Conservation (phyloP, 1,140 invertebrate genomes). For the Hydropsyche tenuis region DNA sequence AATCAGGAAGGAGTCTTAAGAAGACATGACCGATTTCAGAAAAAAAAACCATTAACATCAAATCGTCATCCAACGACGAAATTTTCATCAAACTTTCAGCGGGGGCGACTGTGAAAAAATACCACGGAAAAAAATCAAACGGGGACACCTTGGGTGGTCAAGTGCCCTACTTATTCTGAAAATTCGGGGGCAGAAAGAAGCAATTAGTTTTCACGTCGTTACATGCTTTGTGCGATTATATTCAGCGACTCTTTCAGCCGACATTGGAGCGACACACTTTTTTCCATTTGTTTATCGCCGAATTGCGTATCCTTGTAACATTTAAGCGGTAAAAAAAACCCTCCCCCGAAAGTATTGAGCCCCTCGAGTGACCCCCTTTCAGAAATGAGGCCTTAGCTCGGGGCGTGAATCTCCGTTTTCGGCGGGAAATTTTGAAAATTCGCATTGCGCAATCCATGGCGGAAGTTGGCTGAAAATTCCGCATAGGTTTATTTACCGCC, state of each 20-base stretch:
- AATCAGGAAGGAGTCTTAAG: slow-evolving; percentile 3
- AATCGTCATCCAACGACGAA: neutral
- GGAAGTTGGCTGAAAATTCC: neutral
- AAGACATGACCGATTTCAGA: too few relatives aligned
- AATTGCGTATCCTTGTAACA: slow-evolving; percentile 27
- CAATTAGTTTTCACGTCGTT: slow-evolving; percentile 26
- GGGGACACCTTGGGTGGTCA: slow-evolving; percentile 13
- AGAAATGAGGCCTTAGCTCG: too few relatives aligned
- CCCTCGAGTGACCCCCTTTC: neutral
- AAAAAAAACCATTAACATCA: too few relatives aligned
- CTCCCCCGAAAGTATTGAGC: neutral
- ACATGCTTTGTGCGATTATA: neutral
- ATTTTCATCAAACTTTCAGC: neutral
- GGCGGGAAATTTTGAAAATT: neutral
- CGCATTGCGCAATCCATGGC: neutral
- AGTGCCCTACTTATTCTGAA: slow-evolving; percentile 7
- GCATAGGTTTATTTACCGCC: neutral
- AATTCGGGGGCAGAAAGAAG: slow-evolving; percentile 8
- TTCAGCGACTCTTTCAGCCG: slow-evolving; percentile 4
- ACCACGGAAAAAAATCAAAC: neutral
- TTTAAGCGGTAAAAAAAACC: neutral
- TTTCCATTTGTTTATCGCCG: neutral
- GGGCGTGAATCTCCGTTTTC: neutral
- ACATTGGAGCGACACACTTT: neutral
- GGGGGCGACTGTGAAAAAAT: neutral